A percentile compares a stretch with the other conserved stretches of the same genome.
These are phyloP conservation scores for Myioborus miniatus DNA, from an alignment of 2,797 vertebrate species.

Conservation along the genomic window DNA sequence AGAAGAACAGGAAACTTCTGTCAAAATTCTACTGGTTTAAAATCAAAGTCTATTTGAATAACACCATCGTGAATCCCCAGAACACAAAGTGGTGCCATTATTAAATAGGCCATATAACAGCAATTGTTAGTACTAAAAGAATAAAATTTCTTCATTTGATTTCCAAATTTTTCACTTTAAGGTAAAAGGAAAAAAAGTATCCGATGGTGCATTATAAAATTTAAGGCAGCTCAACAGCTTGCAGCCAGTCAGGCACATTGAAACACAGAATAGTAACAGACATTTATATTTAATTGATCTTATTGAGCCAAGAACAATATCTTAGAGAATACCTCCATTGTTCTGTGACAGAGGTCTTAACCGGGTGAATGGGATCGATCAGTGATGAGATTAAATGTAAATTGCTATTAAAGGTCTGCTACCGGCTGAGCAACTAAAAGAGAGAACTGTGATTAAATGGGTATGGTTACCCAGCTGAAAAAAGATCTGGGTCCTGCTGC, in stretches of 20 bases:
- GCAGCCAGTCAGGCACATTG: not conserved
- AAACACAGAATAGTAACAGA: not conserved
- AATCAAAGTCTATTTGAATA: not conserved
- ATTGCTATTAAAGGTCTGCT: slow-evolving; percentile 40
- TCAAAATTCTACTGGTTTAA: not conserved
- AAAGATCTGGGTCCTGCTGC: not conserved
- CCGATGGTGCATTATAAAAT: not conserved
- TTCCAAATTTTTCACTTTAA: not conserved
- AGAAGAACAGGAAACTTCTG: not conserved
- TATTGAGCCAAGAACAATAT: slow-evolving; percentile 50
- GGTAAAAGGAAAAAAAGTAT: not conserved
- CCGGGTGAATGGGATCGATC: not conserved
- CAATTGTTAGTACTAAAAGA: not conserved
- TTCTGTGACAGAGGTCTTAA: slow-evolving; percentile 60
- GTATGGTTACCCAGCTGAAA: not conserved
- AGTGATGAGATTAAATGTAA: slow-evolving; percentile 54
- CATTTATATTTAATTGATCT: slow-evolving; percentile 42
- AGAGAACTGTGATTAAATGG: not conserved
- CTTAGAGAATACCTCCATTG: slow-evolving; percentile 30
- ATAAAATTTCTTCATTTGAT: not conserved
- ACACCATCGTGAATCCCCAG: not conserved
- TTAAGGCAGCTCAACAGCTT: not conserved
- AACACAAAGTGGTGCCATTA: not conserved
- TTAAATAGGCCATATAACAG: not conserved
- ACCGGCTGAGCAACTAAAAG: slow-evolving; percentile 7